phyloP scores from a whole-genome alignment of 2,888 invertebrate genomes.

The Xiphydria camelus region DNA sequence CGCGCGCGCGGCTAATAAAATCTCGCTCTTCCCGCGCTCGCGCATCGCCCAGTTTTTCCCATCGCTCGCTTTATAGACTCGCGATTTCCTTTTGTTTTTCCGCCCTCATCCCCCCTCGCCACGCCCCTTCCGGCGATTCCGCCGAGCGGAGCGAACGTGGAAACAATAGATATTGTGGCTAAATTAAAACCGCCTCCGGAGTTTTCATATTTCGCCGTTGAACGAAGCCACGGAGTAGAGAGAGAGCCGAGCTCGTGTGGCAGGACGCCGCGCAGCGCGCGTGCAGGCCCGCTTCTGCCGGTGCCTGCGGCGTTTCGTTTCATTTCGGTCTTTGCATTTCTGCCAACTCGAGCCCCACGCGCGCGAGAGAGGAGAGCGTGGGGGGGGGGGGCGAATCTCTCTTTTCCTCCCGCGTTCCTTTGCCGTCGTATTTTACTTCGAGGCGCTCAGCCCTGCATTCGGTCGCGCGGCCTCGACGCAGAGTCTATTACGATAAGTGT shows the following conservation, averaged over 20 bases:
- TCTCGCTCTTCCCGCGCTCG: too few relatives aligned
- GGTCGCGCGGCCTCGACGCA: neutral
- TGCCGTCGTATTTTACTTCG: neutral
- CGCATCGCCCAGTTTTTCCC: too few relatives aligned
- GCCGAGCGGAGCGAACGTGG: constrained; percentile 26
- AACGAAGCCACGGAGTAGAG: constrained; percentile 31
- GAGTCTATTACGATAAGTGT: constrained; percentile 2
- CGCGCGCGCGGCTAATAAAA: too few relatives aligned
- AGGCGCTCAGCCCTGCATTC: neutral
- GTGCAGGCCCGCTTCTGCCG: constrained; percentile 16
- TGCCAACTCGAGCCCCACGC: constrained; percentile 20
- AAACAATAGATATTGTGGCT: constrained; percentile 57
- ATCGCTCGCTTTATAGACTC: constrained; percentile 8
- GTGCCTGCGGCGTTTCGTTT: constrained; percentile 50
- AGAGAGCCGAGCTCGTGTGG: constrained; percentile 17
- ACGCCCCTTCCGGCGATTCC: neutral
- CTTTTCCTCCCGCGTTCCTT: constrained; percentile 6
- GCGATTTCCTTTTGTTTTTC: constrained; percentile 25
- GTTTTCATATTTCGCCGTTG: constrained; percentile 53
- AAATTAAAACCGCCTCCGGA: constrained; percentile 58
- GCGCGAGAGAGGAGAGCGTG: too few relatives aligned
- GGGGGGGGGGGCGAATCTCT: too few relatives aligned
- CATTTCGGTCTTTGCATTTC: constrained; percentile 47
- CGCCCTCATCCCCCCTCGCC: neutral
- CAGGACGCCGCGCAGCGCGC: constrained; percentile 18